A percentile compares a stretch with the other conserved stretches of the same genome.
phyloP scores from a whole-genome alignment of 2,888 invertebrate genomes.

The Hylaea fasciaria region DNA sequence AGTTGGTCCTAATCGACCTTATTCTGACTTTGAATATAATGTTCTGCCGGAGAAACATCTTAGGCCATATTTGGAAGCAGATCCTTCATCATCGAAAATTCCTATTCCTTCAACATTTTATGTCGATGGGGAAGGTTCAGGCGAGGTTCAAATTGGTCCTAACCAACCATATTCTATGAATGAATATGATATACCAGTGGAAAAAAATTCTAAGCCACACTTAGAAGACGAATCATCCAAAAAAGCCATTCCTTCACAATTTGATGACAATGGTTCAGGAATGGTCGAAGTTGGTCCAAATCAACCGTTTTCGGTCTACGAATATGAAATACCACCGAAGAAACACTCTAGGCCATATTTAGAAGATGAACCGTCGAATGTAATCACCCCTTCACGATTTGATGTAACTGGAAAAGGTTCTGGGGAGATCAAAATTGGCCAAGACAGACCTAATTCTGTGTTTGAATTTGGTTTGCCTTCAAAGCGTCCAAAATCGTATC shows the following conservation, averaged over 20 bases:
- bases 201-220: not conserved
- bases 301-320: not conserved
- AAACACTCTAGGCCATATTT: not conserved
- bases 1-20: not conserved
- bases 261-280: not conserved
- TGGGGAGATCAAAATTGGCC: not conserved
- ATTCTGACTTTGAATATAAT: not conserved
- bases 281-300: not conserved
- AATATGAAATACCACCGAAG: not conserved
- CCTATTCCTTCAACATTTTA: no score
- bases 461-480: not conserved
- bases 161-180: not conserved
- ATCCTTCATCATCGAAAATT: not conserved
- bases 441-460: not conserved
- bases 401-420: not conserved
- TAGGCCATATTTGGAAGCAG: not conserved
- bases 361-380: not conserved
- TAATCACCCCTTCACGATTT: not conserved
- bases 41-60: not conserved
- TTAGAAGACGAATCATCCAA: not conserved
- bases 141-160: not conserved
- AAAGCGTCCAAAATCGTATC: not conserved
- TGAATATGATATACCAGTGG: not conserved
- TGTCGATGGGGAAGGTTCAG: constrained; percentile 3
- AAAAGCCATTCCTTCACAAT: not conserved